Conservation (phyloP, 2,888 invertebrate genomes). For the Abrostola tripartita region DNA sequence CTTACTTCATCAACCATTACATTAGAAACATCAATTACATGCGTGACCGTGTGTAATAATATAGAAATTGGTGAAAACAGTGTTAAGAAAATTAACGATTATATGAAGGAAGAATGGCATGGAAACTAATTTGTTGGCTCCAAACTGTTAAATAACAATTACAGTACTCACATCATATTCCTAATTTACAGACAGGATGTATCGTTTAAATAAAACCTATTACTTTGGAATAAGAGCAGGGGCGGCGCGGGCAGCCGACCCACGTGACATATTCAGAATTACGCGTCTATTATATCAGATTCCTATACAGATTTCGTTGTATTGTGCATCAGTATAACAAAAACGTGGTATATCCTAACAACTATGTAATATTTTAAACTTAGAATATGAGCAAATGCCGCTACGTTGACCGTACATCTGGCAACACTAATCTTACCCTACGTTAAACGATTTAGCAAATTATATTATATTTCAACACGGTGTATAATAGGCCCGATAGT, state of each 20-base stretch:
- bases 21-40: background rate
- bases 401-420: conserved; percentile 27
- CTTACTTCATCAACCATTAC: background rate
- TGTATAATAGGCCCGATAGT: conserved; percentile 54
- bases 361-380: conserved; percentile 25
- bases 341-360: conserved; percentile 26
- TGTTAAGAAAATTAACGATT: no score
- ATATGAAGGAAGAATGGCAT: no score
- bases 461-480: conserved; percentile 44
- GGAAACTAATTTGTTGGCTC: no score
- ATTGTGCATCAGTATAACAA: conserved; percentile 29
- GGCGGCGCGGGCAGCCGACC: background rate
- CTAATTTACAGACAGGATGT: no score
- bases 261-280: background rate
- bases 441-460: conserved; percentile 46
- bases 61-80: no score
- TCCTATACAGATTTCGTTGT: background rate
- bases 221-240: background rate
- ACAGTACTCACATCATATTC: no score
- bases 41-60: no score
- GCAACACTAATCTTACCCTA: conserved; percentile 30
- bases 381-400: conserved; percentile 46
- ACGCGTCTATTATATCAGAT: background rate
- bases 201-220: no score
- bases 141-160: no score